These are phyloP conservation scores for Chelonoidis abingdonii DNA, from an alignment of 2,113 vertebrate genomes.

Conservation along the genomic window DNA sequence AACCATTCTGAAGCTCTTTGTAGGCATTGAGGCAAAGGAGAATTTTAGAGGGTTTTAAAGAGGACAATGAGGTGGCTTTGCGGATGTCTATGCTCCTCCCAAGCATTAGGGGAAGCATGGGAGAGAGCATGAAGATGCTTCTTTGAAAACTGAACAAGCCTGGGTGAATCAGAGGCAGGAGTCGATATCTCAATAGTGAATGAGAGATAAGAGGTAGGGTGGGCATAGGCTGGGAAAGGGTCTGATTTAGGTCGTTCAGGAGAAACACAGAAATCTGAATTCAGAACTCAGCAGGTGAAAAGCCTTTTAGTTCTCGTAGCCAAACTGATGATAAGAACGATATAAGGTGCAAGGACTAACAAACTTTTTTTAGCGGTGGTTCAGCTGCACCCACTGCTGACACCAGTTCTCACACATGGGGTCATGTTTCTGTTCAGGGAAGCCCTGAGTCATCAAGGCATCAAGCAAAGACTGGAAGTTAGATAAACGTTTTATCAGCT, in stretches of 20 bases:
- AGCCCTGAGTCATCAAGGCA: background rate
- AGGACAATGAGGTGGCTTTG: background rate
- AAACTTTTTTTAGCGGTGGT: background rate
- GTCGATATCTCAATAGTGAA: background rate
- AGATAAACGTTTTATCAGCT: conserved; percentile 43
- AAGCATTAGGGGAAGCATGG: background rate
- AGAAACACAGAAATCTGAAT: background rate
- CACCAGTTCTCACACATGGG: background rate
- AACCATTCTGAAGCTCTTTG: background rate
- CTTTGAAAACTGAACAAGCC: background rate
- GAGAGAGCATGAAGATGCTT: background rate
- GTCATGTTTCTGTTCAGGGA: background rate
- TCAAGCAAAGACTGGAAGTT: background rate
- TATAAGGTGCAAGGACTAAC: background rate
- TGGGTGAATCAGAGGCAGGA: background rate
- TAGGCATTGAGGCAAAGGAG: background rate
- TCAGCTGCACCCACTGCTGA: background rate
- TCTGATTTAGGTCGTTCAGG: background rate
- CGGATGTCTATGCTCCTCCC: background rate
- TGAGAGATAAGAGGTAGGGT: background rate
- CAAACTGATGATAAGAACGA: background rate
- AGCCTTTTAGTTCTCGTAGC: background rate
- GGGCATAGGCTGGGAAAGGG: background rate
- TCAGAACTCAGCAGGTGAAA: background rate
- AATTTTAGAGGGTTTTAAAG: background rate